phyloP scores from a whole-genome alignment of 2,888 invertebrate genomes.

The Dynastes grantii region DNA sequence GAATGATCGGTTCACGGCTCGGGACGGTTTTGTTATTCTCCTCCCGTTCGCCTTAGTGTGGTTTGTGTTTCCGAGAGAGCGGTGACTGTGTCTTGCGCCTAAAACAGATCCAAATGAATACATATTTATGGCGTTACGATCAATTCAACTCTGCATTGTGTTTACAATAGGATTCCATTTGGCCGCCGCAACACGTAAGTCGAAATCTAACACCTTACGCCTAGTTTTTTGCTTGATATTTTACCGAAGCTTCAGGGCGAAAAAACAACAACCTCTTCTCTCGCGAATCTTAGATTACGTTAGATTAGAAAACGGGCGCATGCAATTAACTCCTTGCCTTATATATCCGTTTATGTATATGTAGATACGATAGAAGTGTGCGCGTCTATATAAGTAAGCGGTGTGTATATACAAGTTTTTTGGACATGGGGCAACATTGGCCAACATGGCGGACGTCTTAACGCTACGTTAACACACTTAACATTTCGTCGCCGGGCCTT shows the following conservation, averaged over 20 bases:
- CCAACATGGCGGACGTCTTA: slow-evolving; percentile 64
- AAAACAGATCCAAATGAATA: slow-evolving; percentile 77
- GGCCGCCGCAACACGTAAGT: slow-evolving; percentile 50
- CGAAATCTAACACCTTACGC: neutral
- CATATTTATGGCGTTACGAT: slow-evolving; percentile 86
- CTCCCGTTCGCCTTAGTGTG: slow-evolving; percentile 47
- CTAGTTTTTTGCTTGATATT: too few relatives aligned
- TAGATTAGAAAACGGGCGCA: neutral
- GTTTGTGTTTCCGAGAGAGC: slow-evolving; percentile 61
- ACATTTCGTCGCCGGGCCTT: slow-evolving; percentile 11
- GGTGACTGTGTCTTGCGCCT: slow-evolving; percentile 67
- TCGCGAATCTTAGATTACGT: neutral
- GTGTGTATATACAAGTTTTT: slow-evolving; percentile 51
- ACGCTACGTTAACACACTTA: slow-evolving; percentile 50
- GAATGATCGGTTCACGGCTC: slow-evolving; percentile 60
- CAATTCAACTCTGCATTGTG: slow-evolving; percentile 80
- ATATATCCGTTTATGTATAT: neutral
- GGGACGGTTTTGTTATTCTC: slow-evolving; percentile 51
- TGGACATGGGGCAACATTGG: slow-evolving; percentile 37
- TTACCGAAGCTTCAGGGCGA: neutral
- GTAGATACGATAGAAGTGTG: too few relatives aligned
- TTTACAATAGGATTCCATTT: slow-evolving; percentile 71
- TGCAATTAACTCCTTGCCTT: slow-evolving; percentile 7
- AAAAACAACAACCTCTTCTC: slow-evolving; percentile 19
- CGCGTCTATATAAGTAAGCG: neutral